Evolutionary conservation across 2,797 vertebrate species (phyloP), one percentile per base, ranked within the genome.

Genomic region (Gallinago stenura): DNA sequence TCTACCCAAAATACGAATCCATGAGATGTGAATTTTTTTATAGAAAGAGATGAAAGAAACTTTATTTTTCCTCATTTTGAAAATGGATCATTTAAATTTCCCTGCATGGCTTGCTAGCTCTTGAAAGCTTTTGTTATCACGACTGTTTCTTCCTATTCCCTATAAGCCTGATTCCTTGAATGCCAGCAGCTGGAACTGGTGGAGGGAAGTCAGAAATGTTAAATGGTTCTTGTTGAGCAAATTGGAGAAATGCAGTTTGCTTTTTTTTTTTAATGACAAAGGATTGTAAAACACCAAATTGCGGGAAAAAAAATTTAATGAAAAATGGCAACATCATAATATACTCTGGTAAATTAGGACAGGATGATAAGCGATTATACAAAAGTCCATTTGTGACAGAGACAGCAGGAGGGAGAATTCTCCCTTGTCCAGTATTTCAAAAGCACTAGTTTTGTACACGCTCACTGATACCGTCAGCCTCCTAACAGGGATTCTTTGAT

Each of bases 371-470:
- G 94, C 3, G 60, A 96, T 95, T 93, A 95, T 28, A 97, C 96
- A 97, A 96, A 97, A 97, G 95, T 96, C 95, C 76, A 92, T 97
- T 97, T 97, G 96, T 97, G 94, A 90, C 54, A 87, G 75, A 96
- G 93, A 91, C 94, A 93, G 97, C 95, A 81, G 96, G 94, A 96
- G 95, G 94, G 88, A 95, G 79, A 94, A 75, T 88, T 97, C 89
- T 96, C 89, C 93, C 96, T 97, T 90, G 96, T 89, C 93, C 96
- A 89, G 3, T 89, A 90, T 97, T 97, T 97, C 97, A 97, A 97
- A 97, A 97, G 96, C 94, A 87, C n/a, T 56, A 50, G 64, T 89
- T 95, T 90, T 83, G 35, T 89, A 89, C 54, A 33, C 45, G 91
- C 82, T 97, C 90, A 92, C 87, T n/a, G 95, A 97, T 78, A 95